Evolutionary conservation across 2,797 vertebrate species (phyloP).

Genomic region (Columba guinea): DNA sequence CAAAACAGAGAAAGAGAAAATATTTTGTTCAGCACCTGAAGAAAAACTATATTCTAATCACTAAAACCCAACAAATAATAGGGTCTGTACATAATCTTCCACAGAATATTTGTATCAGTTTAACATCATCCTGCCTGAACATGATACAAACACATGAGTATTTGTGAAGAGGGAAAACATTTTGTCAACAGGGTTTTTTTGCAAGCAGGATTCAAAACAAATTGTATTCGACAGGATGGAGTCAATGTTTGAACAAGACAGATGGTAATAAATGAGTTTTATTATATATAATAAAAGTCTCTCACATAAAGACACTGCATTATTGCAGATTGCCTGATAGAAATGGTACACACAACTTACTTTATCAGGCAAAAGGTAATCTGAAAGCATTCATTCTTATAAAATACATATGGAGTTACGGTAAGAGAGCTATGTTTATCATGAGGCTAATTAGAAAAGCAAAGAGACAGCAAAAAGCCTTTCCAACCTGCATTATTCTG

Average conservation of each 20-base stretch:
- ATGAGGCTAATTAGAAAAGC: conserved; percentile 1
- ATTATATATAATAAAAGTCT: neutral
- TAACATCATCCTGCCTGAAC: neutral
- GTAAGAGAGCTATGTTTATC: neutral
- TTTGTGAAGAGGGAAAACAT: neutral
- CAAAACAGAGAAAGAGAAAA: neutral
- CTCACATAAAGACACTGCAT: neutral
- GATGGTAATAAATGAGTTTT: neutral
- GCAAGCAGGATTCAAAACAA: neutral
- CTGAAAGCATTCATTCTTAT: conserved; percentile 8
- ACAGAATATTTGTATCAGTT: neutral
- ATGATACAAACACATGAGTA: neutral
- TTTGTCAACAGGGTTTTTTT: neutral
- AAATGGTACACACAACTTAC: neutral
- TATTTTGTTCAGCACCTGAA: neutral
- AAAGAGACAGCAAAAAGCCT: neutral
- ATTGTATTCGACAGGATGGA: neutral
- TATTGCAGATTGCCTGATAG: neutral
- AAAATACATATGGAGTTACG: neutral
- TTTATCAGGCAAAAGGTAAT: neutral
- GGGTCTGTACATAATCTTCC: neutral
- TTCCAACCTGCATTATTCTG: neutral
- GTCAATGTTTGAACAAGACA: neutral
- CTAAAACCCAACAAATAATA: neutral
- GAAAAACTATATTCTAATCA: neutral